Conservation (phyloP, 2,888 invertebrate species). For the Epinotia nisella region DNA sequence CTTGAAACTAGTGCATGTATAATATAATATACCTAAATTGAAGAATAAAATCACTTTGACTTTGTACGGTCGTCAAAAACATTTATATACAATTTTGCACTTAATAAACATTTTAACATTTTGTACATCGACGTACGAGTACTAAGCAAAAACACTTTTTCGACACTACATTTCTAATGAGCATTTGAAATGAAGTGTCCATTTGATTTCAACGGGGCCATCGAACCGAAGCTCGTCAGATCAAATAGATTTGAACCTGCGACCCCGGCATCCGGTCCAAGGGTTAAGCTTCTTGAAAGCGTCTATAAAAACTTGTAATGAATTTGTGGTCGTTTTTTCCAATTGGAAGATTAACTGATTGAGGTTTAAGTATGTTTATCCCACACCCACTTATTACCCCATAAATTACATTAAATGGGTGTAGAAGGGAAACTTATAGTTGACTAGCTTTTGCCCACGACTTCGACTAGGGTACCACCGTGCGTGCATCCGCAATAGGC, state of each 20-base stretch:
- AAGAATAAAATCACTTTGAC: too few relatives aligned
- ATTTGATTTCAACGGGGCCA: slow-evolving; percentile 27
- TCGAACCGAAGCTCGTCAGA: slow-evolving; percentile 33
- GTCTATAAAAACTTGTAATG: slow-evolving; percentile 34
- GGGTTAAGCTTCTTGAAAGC: slow-evolving; percentile 46
- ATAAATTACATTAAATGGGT: background rate
- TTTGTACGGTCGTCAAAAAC: too few relatives aligned
- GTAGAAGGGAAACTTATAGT: too few relatives aligned
- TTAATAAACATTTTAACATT: too few relatives aligned
- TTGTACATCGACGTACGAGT: background rate
- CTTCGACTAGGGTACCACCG: too few relatives aligned
- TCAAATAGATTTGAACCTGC: slow-evolving; percentile 60
- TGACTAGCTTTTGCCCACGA: too few relatives aligned
- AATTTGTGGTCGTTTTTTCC: slow-evolving; percentile 35
- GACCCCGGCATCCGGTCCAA: slow-evolving; percentile 64
- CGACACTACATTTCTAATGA: slow-evolving; percentile 23
- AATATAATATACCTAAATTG: too few relatives aligned
- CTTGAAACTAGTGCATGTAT: too few relatives aligned
- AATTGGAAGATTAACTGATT: background rate
- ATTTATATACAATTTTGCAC: too few relatives aligned
- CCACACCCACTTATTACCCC: background rate
- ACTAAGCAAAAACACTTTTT: slow-evolving; percentile 26
- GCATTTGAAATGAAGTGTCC: too few relatives aligned
- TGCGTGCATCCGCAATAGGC: too few relatives aligned
- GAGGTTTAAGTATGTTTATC: slow-evolving; percentile 8